Evolutionary conservation across 2,113 vertebrate genomes (phyloP).

Genomic region (Lipophrys pholis): DNA sequence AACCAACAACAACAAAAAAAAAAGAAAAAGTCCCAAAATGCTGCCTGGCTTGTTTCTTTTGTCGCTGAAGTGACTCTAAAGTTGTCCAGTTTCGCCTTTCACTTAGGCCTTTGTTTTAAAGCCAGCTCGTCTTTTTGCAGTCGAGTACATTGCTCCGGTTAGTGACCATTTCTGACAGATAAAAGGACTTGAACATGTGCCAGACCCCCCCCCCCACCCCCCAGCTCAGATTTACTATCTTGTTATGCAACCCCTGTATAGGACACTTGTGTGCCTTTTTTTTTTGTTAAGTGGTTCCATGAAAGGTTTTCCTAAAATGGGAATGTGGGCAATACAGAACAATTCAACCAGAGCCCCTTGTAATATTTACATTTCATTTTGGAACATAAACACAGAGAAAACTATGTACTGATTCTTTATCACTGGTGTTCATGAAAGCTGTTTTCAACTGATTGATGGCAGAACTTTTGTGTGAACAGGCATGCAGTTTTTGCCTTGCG

Average conservation of each 20-base stretch:
- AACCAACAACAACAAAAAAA: slow-evolving; percentile 7
- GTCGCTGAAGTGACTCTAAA: slow-evolving; percentile 22
- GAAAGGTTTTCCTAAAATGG: slow-evolving; percentile 50
- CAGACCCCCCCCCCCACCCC: slow-evolving; percentile 27
- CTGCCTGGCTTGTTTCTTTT: slow-evolving; percentile 12
- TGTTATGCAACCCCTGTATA: slow-evolving; percentile 12
- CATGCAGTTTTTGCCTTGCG: neutral
- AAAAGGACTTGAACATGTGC: slow-evolving; percentile 38
- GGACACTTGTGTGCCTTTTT: slow-evolving; percentile 20
- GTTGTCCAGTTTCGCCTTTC: slow-evolving; percentile 13
- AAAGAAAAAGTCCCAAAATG: slow-evolving; percentile 11
- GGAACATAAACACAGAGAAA: slow-evolving; percentile 2
- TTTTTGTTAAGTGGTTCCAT: slow-evolving; percentile 34
- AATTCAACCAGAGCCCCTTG: neutral
- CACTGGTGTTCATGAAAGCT: neutral
- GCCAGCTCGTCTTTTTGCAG: slow-evolving; percentile 7
- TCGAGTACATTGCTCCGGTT: slow-evolving; percentile 7
- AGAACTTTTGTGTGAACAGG: no score
- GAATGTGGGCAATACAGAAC: slow-evolving; percentile 10
- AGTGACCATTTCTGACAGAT: slow-evolving; percentile 13
- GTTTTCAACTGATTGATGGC: slow-evolving; percentile 1
- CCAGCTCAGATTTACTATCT: slow-evolving; percentile 50
- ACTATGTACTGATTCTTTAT: neutral
- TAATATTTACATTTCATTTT: slow-evolving; percentile 52
- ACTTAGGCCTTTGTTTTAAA: neutral